Conservation (phyloP, 2,888 invertebrate species). For the Bugula neritina region DNA sequence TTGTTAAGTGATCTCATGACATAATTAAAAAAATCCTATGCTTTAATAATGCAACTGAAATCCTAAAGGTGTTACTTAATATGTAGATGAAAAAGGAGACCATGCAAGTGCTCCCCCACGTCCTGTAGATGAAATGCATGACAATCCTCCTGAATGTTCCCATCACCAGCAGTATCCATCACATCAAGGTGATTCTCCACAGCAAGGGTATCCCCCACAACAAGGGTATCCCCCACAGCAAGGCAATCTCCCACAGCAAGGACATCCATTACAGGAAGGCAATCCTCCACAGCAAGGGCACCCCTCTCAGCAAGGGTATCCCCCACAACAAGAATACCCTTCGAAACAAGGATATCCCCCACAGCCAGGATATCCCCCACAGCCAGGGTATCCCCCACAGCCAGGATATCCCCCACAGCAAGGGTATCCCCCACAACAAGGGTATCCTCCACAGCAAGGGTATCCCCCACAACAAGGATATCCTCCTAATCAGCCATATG, state of each 20-base stretch:
- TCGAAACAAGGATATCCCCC: neutral
- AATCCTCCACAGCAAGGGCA: neutral
- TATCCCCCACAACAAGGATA: neutral
- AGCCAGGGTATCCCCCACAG: neutral
- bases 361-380: conserved; percentile 5
- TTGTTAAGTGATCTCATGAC: too few relatives aligned
- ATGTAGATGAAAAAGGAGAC: too few relatives aligned
- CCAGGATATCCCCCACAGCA: neutral
- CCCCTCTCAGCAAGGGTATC: neutral
- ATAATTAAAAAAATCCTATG: too few relatives aligned
- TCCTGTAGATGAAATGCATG: too few relatives aligned
- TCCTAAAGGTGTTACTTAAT: too few relatives aligned
- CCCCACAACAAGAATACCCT: conserved; percentile 5
- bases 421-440: neutral
- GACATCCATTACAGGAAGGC: neutral
- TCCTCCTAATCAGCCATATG: neutral
- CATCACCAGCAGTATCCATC: neutral
- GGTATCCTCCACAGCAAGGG: neutral
- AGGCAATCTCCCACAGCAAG: neutral
- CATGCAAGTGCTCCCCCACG: too few relatives aligned
- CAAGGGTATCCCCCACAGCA: neutral
- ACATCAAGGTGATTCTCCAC: neutral
- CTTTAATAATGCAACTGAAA: too few relatives aligned
- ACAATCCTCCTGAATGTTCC: too few relatives aligned
- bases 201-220: neutral